Evolutionary conservation across 2,797 vertebrate species (phyloP), one percentile per base, ranked within the genome.

Genomic region (Peromyscus attwateri): DNA sequence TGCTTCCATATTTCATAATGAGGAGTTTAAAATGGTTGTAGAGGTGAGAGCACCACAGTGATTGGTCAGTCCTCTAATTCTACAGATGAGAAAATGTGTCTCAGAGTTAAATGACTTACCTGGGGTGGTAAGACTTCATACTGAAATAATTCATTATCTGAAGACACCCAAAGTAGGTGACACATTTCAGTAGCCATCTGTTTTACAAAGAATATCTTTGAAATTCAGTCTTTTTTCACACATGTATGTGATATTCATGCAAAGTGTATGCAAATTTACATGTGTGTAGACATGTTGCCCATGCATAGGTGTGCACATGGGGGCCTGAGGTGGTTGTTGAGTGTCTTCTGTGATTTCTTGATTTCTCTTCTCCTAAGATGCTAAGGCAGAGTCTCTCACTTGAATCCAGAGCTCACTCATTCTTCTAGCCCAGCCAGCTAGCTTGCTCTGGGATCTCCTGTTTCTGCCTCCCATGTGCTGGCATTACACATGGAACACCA

Each of bases 91-190:
- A 90, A 90, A 83, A 52, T n/a, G 5, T 27, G 46, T 77, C 49
- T 89, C 21, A 73, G 85, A 89, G 75, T 87, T 92, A 87, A 89
- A 82, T 87, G 13, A 55, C 29, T 84, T 94, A 9, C 60, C 16
- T 89, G 37, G 40, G 10, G 37, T 89, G 27, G 82, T 3, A 76
- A 80, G 40, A 87, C 57, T 89, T 66, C 89, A 29, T 80, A 76
- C 1, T 76, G 57, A 94, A 89, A 90, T 52, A 52, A 75, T 60
- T 57, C 3, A 11, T 49, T 55, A 66, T 73, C 84, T 55, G 21
- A 75, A 81, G 60, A 85, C 2, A 52, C 19, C 0, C 12, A 62
- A 90, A 93, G 89, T 79, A 73, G 27, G 87, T 95, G 19, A 90
- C 66, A 68, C 19, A 66, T 83, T 87, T 90, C 77, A 37, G 29